Percentiles rank a stretch among this genome's conserved stretches.
These are phyloP conservation scores for Smithornis capensis DNA, from an alignment of 2,113 vertebrate genomes.

Conservation along the genomic window DNA sequence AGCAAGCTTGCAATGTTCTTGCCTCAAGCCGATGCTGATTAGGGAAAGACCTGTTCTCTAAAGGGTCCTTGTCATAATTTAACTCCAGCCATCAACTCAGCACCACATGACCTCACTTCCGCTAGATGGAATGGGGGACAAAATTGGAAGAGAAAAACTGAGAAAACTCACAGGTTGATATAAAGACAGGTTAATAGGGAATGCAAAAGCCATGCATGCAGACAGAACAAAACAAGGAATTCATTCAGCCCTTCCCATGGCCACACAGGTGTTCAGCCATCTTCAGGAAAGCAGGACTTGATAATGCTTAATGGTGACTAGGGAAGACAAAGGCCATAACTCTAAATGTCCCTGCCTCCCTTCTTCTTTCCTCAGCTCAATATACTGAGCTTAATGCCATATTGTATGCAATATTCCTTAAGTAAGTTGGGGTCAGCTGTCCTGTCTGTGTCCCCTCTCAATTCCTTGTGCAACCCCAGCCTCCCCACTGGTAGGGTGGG, in stretches of 20 bases:
- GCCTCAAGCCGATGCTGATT: background rate
- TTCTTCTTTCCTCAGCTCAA: background rate
- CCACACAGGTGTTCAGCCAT: background rate
- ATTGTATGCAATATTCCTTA: background rate
- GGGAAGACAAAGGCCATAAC: background rate
- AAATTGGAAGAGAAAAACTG: background rate
- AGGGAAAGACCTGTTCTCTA: background rate
- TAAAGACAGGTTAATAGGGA: background rate
- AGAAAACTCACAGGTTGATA: background rate
- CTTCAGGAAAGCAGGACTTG: background rate
- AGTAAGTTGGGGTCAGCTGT: background rate
- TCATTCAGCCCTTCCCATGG: background rate
- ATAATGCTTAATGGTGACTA: background rate
- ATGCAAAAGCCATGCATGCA: background rate
- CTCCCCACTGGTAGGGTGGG: background rate
- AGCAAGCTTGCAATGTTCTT: background rate
- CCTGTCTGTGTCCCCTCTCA: background rate
- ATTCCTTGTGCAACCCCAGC: background rate
- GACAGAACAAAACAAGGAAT: background rate
- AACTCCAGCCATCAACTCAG: background rate
- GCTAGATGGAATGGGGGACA: background rate
- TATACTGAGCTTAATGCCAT: background rate
- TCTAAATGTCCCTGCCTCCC: background rate
- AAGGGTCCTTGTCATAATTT: background rate
- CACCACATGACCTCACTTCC: background rate